These are phyloP conservation scores for Nycticryphes semicollaris DNA, from an alignment of 2,113 vertebrate genomes.

Conservation along the genomic window DNA sequence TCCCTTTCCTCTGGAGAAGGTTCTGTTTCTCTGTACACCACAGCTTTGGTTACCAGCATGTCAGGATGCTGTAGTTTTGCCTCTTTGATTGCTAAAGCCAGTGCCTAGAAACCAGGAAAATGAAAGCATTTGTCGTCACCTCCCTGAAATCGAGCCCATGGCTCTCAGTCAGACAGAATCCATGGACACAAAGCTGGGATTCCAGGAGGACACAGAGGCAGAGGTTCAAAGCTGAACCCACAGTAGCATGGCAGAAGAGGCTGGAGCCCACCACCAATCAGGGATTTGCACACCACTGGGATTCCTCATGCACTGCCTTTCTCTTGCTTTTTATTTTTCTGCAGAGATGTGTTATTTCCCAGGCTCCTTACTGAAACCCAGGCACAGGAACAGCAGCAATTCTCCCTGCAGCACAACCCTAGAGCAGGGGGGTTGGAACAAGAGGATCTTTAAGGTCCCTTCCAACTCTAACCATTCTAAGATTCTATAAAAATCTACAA, in stretches of 20 bases:
- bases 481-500: not conserved
- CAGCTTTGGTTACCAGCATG: slow-evolving; percentile 99
- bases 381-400: not conserved
- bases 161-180: not conserved
- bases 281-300: fast-evolving
- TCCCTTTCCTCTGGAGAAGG: slow-evolving; percentile 89
- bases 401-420: not conserved
- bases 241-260: not conserved
- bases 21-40: slow-evolving; percentile 98
- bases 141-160: not conserved
- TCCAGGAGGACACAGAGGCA: not conserved
- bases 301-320: not conserved
- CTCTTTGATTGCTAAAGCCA: slow-evolving; percentile 97
- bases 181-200: not conserved
- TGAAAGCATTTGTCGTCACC: not conserved
- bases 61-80: slow-evolving; percentile 97
- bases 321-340: not conserved
- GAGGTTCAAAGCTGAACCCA: not conserved
- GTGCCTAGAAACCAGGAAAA: slow-evolving; percentile 77
- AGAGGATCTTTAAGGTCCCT: not conserved
- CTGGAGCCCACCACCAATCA: not conserved
- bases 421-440: not conserved
- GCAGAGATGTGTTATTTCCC: not conserved
- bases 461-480: not conserved
- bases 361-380: not conserved